Conservation (phyloP, 1,140 invertebrate species). For the Bombyx mandarina region DNA sequence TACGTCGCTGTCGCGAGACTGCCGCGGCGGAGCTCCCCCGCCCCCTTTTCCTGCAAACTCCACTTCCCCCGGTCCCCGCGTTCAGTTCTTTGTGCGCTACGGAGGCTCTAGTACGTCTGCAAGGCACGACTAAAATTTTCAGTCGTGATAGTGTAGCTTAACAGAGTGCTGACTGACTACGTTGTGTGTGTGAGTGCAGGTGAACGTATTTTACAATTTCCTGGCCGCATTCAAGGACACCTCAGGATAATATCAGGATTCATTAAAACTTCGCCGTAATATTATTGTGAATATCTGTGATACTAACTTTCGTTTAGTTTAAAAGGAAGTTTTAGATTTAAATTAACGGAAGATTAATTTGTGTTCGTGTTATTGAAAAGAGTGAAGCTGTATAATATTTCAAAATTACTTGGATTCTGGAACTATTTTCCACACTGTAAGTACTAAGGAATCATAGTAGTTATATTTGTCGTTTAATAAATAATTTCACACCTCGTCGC, state of each 20-base stretch:
- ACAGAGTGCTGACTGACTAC: constrained; percentile 20
- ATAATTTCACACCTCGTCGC: no score
- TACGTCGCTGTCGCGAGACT: constrained; percentile 50
- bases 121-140: constrained; percentile 29
- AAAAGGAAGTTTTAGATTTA: background rate
- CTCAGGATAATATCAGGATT: constrained; percentile 10
- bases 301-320: constrained; percentile 27
- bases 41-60: constrained; percentile 34
- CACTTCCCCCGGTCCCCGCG: constrained; percentile 53
- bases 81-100: constrained; percentile 65
- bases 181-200: constrained; percentile 47
- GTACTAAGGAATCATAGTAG: no score
- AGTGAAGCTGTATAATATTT: constrained; percentile 6
- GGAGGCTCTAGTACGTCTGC: constrained; percentile 47
- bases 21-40: constrained; percentile 32
- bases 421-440: no score
- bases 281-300: constrained; percentile 41
- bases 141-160: constrained; percentile 41
- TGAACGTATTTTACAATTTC: constrained; percentile 39
- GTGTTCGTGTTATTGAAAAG: constrained; percentile 3
- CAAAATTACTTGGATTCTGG: no score
- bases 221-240: constrained; percentile 43
- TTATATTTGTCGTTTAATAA: no score
- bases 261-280: constrained; percentile 12
- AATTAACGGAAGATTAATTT: constrained; percentile 4